A percentile compares a stretch with the other conserved stretches of the same genome.
Evolutionary conservation across 1,140 invertebrate species (phyloP).

Genomic region (Polypedilum vanderplanki): DNA sequence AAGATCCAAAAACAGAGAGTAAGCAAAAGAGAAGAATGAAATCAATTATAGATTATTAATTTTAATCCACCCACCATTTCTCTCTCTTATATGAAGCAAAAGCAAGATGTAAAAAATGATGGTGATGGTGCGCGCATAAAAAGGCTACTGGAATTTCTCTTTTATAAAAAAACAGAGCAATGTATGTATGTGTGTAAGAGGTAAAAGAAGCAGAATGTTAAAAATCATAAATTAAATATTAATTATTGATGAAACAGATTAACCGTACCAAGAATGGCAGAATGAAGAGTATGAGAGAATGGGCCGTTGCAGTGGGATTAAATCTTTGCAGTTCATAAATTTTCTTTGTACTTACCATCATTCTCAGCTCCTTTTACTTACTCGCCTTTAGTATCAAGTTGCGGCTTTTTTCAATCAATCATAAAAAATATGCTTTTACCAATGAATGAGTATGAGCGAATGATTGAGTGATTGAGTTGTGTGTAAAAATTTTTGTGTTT

Average conservation of each 20-base stretch:
- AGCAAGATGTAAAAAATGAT: conserved; percentile 5
- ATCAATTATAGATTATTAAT: conserved; percentile 28
- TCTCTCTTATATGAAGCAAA: neutral
- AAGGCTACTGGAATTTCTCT: conserved; percentile 12
- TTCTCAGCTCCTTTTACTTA: neutral
- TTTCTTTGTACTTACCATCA: neutral
- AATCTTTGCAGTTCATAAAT: conserved; percentile 10
- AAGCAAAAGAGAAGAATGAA: neutral
- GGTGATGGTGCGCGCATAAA: conserved; percentile 8
- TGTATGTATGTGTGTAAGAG: neutral
- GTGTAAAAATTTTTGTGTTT: no score
- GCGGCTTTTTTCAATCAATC: conserved; percentile 4
- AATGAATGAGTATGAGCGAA: no score
- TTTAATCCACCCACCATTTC: conserved; percentile 17
- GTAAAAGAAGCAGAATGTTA: conserved; percentile 16
- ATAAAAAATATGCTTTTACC: neutral
- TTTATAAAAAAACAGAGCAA: conserved; percentile 12
- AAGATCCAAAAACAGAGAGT: neutral
- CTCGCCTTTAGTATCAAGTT: neutral
- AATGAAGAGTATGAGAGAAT: neutral
- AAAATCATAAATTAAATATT: neutral
- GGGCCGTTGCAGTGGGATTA: no score
- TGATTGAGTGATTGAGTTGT: no score
- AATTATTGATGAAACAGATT: conserved; percentile 5
- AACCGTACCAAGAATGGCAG: neutral